Percentiles rank a stretch among this genome's conserved stretches.
Evolutionary conservation across 2,888 invertebrate species (phyloP).

Genomic region (Hyposoter didymator): DNA sequence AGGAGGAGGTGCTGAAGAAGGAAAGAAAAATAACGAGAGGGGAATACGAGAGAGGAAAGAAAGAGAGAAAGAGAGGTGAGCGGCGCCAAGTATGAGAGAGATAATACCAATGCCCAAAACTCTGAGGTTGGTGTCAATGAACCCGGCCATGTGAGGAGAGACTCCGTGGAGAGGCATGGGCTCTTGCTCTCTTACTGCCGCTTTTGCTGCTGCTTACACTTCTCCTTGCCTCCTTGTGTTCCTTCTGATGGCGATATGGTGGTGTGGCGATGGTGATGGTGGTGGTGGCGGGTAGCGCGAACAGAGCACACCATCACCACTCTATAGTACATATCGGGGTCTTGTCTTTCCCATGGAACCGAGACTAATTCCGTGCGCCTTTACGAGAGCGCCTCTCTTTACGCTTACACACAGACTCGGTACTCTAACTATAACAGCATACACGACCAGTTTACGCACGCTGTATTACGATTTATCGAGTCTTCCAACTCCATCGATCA

Average conservation of each 20-base stretch:
- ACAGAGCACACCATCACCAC: slow-evolving; percentile 61
- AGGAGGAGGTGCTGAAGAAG: slow-evolving; percentile 41
- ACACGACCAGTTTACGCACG: slow-evolving; percentile 41
- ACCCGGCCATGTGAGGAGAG: slow-evolving; percentile 83
- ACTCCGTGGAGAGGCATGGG: slow-evolving; percentile 73
- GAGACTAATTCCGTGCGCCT: slow-evolving; percentile 83
- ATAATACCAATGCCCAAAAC: slow-evolving; percentile 83
- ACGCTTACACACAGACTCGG: slow-evolving; percentile 52
- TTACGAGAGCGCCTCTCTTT: slow-evolving; percentile 79
- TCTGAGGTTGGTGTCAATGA: slow-evolving; percentile 83
- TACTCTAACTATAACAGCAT: slow-evolving; percentile 37
- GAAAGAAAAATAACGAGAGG: slow-evolving; percentile 61
- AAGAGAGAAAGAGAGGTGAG: slow-evolving; percentile 48
- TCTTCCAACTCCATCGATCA: slow-evolving; percentile 17
- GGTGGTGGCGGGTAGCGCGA: slow-evolving; percentile 50
- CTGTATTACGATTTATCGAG: slow-evolving; percentile 30
- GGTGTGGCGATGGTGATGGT: slow-evolving; percentile 21
- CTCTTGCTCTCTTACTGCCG: slow-evolving; percentile 37
- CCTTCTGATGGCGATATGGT: slow-evolving; percentile 52
- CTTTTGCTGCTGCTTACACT: slow-evolving; percentile 43
- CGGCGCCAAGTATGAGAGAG: slow-evolving; percentile 76
- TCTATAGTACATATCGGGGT: slow-evolving; percentile 81
- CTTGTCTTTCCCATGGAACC: slow-evolving; percentile 84
- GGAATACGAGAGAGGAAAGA: slow-evolving; percentile 46
- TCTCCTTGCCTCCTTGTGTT: slow-evolving; percentile 34